Evolutionary conservation across 1,140 invertebrate genomes (phyloP), one percentile per base, ranked within the genome.

Genomic region (Drosophila ambigua): DNA sequence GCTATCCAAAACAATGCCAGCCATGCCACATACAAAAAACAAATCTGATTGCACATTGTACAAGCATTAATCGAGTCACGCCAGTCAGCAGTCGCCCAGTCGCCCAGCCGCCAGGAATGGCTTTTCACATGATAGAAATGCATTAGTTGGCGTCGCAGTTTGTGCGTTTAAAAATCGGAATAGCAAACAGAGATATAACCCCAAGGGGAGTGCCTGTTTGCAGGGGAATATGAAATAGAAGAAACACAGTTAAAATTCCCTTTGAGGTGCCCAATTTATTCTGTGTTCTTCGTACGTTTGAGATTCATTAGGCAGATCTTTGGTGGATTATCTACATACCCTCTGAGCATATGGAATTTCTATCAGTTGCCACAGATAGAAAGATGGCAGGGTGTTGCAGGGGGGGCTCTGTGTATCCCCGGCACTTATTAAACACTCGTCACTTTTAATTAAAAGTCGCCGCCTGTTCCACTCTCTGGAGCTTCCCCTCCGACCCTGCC

Each of bases 381-480:
- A 13, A 15, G 11, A 16, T 13, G 28, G 35, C n/a, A 24, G 35
- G 31, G 57, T 35, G 55, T 20, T 51, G 48, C n/a, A 26, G 28
- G 35, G 55, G 61, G 62, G 74, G 57, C 24, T 43, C 57, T 28
- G 48, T 58, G 46, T 46, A 45, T 51, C 45, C 53, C 65, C 62
- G 65, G 58, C 83, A 82, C 79, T 84, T 88, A 90, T 88, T 90
- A 90, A 88, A 79, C 72, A 88, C 88, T 90, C 89, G 88, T 90
- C 88, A 90, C 89, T 90, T 90, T 90, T 90, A 90, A 90, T 90
- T 90, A 90, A 90, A 78, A 88, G 71, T 81, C 72, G 67, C 67
- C 80, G 71, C 60, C 72, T 46, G 58, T 39, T 71, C 63, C 55
- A 52, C 35, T 39, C 35, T 39, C 35, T 39, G 35, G 4, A 4